Evolutionary conservation across 37 sponge, comb jelly and placozoan species (phyloP).

Genomic region (Oscarella lobularis): DNA sequence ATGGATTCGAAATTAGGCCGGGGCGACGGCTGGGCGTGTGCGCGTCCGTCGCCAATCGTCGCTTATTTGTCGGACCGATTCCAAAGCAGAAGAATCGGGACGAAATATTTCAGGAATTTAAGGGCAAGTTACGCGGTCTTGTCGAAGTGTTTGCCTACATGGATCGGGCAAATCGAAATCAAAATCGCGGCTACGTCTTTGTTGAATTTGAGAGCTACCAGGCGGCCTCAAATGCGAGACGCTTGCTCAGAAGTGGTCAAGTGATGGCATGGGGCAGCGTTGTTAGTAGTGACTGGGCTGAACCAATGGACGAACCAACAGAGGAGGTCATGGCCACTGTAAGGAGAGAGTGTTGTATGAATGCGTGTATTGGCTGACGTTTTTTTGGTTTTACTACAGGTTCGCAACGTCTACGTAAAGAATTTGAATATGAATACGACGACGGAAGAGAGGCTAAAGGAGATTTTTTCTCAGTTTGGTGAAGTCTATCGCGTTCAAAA

Average conservation of each 20-base stretch:
- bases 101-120: not conserved
- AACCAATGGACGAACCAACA: not conserved
- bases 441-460: constrained; percentile 3
- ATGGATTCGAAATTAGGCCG: not conserved
- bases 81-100: not conserved
- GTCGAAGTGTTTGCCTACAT: not conserved
- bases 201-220: constrained; percentile 16
- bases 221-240: constrained; percentile 9
- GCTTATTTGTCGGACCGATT: not conserved
- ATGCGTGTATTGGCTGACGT: not conserved
- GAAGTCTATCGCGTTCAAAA: constrained; percentile 9
- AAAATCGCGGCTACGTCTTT: constrained; percentile 15
- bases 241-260: not conserved
- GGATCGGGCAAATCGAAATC: not conserved
- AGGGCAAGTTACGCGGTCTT: not conserved
- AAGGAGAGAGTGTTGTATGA: not conserved
- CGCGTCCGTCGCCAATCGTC: not conserved
- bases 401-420: not conserved
- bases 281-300: not conserved
- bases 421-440: not conserved
- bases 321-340: not conserved
- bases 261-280: not conserved
- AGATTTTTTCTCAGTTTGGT: constrained; percentile 12
- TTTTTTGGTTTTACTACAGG: too few species aligned
- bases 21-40: not conserved